Conservation (phyloP, 2,797 vertebrate species). For the Myiothlypis coronata region DNA sequence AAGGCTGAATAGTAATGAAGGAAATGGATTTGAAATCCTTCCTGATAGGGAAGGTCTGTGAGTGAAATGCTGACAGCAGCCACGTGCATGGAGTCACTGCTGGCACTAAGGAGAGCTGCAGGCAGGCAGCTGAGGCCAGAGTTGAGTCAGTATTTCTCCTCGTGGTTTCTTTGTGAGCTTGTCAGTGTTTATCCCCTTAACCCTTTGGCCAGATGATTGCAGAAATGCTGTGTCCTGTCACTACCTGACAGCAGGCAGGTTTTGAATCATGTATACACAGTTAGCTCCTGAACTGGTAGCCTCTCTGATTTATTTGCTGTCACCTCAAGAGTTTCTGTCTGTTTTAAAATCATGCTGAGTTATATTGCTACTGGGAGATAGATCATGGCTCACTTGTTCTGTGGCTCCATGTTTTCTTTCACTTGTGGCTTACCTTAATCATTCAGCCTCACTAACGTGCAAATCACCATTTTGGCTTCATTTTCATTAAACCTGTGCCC, state of each 20-base stretch:
- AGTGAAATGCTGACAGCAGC: background rate
- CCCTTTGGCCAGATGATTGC: constrained; percentile 22
- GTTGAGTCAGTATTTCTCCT: background rate
- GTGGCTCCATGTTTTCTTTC: background rate
- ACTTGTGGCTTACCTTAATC: background rate
- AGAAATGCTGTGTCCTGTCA: background rate
- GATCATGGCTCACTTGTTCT: background rate
- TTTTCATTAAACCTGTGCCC: background rate
- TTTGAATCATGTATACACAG: constrained; percentile 20
- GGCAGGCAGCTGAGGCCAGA: background rate
- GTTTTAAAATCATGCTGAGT: constrained; percentile 5
- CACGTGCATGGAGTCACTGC: background rate
- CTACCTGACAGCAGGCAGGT: background rate
- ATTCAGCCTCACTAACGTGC: background rate
- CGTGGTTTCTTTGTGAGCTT: background rate
- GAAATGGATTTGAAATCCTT: background rate
- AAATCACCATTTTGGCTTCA: background rate
- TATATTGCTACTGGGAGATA: background rate
- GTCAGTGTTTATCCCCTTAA: constrained; percentile 3
- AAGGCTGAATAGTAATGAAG: background rate
- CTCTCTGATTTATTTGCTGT: constrained; percentile 46
- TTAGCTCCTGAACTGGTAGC: constrained; percentile 26
- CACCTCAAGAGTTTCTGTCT: constrained; percentile 23
- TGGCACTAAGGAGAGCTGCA: background rate
- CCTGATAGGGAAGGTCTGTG: background rate